Evolutionary conservation across 1,140 invertebrate species (phyloP).

Genomic region (Carposina sasakii): DNA sequence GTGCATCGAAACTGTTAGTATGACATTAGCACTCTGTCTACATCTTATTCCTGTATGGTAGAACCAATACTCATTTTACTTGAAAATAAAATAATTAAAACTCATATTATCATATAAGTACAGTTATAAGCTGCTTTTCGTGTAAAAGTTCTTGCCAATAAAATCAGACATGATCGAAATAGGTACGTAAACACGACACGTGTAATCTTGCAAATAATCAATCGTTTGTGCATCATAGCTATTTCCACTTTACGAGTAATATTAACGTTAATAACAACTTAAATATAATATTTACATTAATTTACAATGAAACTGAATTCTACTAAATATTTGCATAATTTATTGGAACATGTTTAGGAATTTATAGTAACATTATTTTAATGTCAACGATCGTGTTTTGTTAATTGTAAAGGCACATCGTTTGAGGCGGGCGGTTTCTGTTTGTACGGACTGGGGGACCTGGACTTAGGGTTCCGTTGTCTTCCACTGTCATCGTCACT

Average conservation of each 20-base stretch:
- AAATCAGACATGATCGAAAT: too few relatives aligned
- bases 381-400: constrained; percentile 69
- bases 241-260: too few relatives aligned
- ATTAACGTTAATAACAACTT: constrained; percentile 32
- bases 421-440: constrained; percentile 40
- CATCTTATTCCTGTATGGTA: too few relatives aligned
- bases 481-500: constrained; percentile 60
- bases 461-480: constrained; percentile 47
- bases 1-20: too few relatives aligned
- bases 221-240: constrained; percentile 53
- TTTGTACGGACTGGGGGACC: constrained; percentile 47
- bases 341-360: constrained; percentile 51
- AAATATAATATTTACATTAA: constrained; percentile 60
- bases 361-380: constrained; percentile 35
- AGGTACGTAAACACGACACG: too few relatives aligned
- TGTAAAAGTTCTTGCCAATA: too few relatives aligned
- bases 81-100: too few relatives aligned
- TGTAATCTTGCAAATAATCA: too few relatives aligned
- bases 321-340: constrained; percentile 64
- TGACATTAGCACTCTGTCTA: too few relatives aligned
- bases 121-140: too few relatives aligned
- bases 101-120: too few relatives aligned
- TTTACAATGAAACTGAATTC: constrained; percentile 57
- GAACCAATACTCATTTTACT: too few relatives aligned
- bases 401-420: constrained; percentile 65